Evolutionary conservation across 2,797 vertebrate species (phyloP).

Genomic region (Pampus argenteus): DNA sequence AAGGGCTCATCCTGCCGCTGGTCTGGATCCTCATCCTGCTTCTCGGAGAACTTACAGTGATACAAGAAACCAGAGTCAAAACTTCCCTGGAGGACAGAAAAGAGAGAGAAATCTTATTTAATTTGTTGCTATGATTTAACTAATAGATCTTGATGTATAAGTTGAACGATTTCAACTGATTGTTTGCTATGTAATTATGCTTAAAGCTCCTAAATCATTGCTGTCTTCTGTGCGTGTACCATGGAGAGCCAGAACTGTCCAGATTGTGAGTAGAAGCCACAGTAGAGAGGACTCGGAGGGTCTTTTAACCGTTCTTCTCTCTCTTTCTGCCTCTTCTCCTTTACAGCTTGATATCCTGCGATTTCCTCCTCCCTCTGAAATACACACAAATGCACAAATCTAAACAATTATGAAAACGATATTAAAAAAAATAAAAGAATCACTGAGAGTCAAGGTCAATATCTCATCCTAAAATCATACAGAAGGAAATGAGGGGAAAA

Average conservation of each 20-base stretch:
- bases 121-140: too few species aligned
- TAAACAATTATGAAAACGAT: neutral
- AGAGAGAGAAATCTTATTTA: neutral
- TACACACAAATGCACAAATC: slow-evolving; percentile 12
- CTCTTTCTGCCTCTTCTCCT: slow-evolving; percentile 80
- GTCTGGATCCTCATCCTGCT: slow-evolving; percentile 72
- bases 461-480: neutral
- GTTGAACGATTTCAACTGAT: neutral
- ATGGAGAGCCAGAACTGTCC: slow-evolving; percentile 94
- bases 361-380: slow-evolving; percentile 88
- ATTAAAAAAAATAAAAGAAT: neutral
- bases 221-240: slow-evolving; percentile 75
- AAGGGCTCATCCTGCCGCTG: slow-evolving; percentile 88
- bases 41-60: slow-evolving; percentile 90
- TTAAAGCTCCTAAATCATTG: neutral
- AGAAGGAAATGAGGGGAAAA: neutral
- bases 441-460: neutral
- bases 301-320: slow-evolving; percentile 69
- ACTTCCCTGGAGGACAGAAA: slow-evolving; percentile 83
- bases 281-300: slow-evolving; percentile 88
- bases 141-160: neutral
- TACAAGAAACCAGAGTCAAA: slow-evolving; percentile 94
- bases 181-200: neutral
- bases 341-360: slow-evolving; percentile 75
- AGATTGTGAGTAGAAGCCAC: slow-evolving; percentile 92